A percentile compares a stretch with the other conserved stretches of the same genome.
Conservation (phyloP, 2,888 invertebrate species). For the Lampropteryx suffumata region DNA sequence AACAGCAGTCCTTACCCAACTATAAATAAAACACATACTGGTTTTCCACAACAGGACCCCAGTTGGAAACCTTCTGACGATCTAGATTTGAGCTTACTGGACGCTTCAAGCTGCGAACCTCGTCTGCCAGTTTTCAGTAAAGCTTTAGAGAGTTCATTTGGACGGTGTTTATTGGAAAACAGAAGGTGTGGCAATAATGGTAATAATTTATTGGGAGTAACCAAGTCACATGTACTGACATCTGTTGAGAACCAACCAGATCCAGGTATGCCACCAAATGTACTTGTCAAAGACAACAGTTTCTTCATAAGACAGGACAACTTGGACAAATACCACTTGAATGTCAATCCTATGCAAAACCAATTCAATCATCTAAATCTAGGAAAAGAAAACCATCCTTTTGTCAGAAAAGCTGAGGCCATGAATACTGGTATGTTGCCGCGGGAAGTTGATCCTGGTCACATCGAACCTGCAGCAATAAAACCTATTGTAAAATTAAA, state of each 20-base stretch:
- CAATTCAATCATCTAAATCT: constrained; percentile 48
- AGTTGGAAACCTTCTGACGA: constrained; percentile 62
- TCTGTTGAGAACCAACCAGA: constrained; percentile 45
- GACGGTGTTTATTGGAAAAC: too few relatives aligned
- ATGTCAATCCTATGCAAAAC: constrained; percentile 42
- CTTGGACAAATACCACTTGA: constrained; percentile 43
- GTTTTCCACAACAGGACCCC: constrained; percentile 33
- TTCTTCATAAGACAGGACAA: constrained; percentile 67
- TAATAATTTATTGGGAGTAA: neutral
- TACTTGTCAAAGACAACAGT: constrained; percentile 51
- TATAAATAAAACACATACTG: constrained; percentile 50
- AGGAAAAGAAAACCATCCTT: constrained; percentile 62
- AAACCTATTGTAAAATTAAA: constrained; percentile 10
- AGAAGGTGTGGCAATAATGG: constrained; percentile 5
- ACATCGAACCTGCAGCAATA: neutral
- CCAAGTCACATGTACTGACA: constrained; percentile 35
- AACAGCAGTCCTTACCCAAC: constrained; percentile 65
- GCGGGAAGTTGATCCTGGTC: constrained; percentile 5
- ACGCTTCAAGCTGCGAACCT: constrained; percentile 49
- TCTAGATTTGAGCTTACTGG: constrained; percentile 69
- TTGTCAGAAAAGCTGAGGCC: constrained; percentile 49
- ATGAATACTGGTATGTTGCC: constrained; percentile 37
- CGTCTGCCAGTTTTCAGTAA: constrained; percentile 37
- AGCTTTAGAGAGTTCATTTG: constrained; percentile 30
- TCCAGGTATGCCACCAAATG: constrained; percentile 43